These are phyloP conservation scores for Microcebus lehilahytsara DNA, from an alignment of 2,113 vertebrate genomes.

Conservation along the genomic window DNA sequence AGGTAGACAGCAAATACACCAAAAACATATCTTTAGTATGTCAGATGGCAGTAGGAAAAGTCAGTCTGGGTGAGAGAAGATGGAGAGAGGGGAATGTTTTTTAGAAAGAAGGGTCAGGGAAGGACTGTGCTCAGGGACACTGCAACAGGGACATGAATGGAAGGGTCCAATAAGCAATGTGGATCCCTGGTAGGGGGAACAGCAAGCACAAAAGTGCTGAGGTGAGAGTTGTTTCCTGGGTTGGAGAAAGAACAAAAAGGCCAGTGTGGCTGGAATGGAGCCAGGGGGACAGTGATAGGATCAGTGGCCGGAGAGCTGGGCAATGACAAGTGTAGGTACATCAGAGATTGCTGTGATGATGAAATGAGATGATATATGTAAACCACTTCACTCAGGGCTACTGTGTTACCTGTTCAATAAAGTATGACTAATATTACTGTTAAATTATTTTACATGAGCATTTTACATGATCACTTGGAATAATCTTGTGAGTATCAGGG, in stretches of 20 bases:
- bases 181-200: background rate
- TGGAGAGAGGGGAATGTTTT: background rate
- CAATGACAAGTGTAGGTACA: background rate
- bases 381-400: background rate
- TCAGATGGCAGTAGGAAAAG: background rate
- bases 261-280: background rate
- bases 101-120: background rate
- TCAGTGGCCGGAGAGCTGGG: background rate
- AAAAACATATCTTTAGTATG: background rate
- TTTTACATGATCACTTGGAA: background rate
- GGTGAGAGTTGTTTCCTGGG: background rate
- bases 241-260: background rate
- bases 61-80: background rate
- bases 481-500: background rate
- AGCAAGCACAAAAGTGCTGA: background rate
- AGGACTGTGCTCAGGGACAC: too few species aligned
- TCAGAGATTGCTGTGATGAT: background rate
- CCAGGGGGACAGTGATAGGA: background rate
- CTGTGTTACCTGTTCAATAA: background rate
- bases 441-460: background rate
- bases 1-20: background rate
- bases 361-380: background rate
- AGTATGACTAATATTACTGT: background rate
- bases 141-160: too few species aligned
- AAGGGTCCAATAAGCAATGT: background rate